phyloP scores from a whole-genome alignment of 2,797 vertebrate species.

The Denticeps clupeoides region DNA sequence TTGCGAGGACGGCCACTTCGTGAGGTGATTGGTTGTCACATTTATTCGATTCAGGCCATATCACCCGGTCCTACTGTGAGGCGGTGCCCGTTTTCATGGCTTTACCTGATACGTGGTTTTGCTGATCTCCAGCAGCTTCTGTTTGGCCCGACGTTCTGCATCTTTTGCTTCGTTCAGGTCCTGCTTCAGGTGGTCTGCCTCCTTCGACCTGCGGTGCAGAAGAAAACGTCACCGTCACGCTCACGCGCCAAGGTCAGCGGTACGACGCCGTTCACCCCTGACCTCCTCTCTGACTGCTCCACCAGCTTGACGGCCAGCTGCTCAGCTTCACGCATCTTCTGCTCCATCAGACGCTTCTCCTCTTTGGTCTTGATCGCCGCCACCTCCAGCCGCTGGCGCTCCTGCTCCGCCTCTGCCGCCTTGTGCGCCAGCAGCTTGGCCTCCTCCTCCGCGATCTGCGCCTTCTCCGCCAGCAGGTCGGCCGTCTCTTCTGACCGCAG shows the following conservation, averaged over 20 bases:
- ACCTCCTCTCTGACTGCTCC: slow-evolving; percentile 87
- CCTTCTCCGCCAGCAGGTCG: slow-evolving; percentile 86
- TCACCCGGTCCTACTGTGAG: no score
- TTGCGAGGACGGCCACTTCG: no score
- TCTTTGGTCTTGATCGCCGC: slow-evolving; percentile 84
- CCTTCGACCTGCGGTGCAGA: slow-evolving; percentile 65
- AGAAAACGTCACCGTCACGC: slow-evolving; percentile 3
- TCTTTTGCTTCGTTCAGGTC: slow-evolving; percentile 83
- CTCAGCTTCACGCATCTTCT: slow-evolving; percentile 90
- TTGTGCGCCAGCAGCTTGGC: slow-evolving; percentile 87
- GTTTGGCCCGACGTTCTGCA: slow-evolving; percentile 74
- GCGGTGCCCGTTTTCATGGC: not conserved
- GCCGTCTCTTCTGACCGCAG: slow-evolving; percentile 81
- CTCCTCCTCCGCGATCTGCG: slow-evolving; percentile 87
- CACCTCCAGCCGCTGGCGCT: slow-evolving; percentile 78
- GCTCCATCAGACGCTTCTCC: slow-evolving; percentile 87
- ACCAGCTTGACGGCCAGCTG: slow-evolving; percentile 80
- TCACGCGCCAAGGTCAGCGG: not conserved
- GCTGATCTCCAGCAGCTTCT: slow-evolving; percentile 77
- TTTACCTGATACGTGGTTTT: slow-evolving; percentile 50
- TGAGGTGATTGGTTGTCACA: no score
- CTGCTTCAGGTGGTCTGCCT: slow-evolving; percentile 82
- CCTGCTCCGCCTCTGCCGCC: slow-evolving; percentile 84
- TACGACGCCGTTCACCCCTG: not conserved
- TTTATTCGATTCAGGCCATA: no score